Evolutionary conservation across 2,888 invertebrate species (phyloP).

Genomic region (Pristionchus mayeri): DNA sequence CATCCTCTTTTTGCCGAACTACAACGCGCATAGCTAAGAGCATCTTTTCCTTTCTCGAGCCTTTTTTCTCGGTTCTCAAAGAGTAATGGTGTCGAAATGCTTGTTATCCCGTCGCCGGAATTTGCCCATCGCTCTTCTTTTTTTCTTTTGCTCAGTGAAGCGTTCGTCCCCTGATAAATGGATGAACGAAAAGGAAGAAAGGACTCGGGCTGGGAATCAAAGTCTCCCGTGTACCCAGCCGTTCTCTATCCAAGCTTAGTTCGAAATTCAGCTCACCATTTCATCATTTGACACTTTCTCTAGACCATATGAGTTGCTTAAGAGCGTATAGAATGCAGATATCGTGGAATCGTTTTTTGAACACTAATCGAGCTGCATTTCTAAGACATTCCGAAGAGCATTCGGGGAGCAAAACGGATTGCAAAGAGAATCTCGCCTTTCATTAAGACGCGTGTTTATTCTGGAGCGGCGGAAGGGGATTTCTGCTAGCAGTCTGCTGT

Average conservation of each 20-base stretch:
- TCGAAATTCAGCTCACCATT: neutral
- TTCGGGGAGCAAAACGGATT: conserved; percentile 8
- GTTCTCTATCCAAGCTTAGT: neutral
- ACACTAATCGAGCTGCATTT: too few relatives aligned
- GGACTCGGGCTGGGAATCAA: neutral
- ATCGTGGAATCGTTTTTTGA: too few relatives aligned
- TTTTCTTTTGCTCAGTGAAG: neutral
- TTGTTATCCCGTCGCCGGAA: neutral
- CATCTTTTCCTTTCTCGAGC: too few relatives aligned
- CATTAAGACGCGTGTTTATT: conserved; percentile 25
- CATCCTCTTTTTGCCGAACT: too few relatives aligned
- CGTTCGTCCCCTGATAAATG: conserved; percentile 37
- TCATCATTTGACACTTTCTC: too few relatives aligned
- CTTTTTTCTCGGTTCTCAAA: too few relatives aligned
- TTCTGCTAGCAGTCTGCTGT: neutral
- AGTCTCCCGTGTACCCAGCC: neutral
- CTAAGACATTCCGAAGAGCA: neutral
- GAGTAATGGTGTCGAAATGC: neutral
- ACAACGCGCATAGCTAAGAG: too few relatives aligned
- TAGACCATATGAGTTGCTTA: too few relatives aligned
- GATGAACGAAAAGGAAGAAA: neutral
- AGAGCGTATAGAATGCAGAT: neutral
- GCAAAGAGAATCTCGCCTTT: neutral
- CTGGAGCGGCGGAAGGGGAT: neutral
- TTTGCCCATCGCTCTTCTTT: neutral